Evolutionary conservation across 2,888 invertebrate species (phyloP).

Genomic region (Troides oblongomaculatus): DNA sequence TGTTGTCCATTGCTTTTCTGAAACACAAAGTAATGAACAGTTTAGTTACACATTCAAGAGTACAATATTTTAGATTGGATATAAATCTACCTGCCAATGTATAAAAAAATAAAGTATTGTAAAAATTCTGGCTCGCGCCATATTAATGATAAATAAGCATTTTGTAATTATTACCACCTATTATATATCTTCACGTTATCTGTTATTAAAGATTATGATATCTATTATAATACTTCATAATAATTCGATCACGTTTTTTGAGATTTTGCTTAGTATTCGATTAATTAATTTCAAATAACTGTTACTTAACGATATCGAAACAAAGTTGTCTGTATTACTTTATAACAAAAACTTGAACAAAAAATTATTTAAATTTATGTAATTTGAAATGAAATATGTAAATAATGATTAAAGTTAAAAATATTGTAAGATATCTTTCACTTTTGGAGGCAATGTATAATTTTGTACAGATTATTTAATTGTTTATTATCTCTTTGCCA

Average conservation of each 20-base stretch:
- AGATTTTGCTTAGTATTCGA: conserved; percentile 2
- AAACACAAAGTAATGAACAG: conserved; percentile 37
- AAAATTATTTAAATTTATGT: background rate
- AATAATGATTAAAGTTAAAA: no score
- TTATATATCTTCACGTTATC: conserved; percentile 44
- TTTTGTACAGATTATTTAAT: no score
- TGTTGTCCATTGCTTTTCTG: conserved; percentile 46
- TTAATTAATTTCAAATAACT: conserved; percentile 3
- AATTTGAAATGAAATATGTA: no score
- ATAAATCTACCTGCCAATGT: conserved; percentile 37
- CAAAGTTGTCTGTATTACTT: background rate
- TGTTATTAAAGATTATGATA: conserved; percentile 38
- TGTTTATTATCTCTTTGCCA: no score
- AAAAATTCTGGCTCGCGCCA: conserved; percentile 50
- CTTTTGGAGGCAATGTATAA: no score
- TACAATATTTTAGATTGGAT: background rate
- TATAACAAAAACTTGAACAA: background rate
- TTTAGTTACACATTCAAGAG: conserved; percentile 32
- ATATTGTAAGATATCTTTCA: no score
- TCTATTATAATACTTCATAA: conserved; percentile 42
- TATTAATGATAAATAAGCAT: conserved; percentile 51
- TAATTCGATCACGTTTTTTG: conserved; percentile 29
- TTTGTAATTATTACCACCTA: conserved; percentile 50
- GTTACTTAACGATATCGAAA: background rate
- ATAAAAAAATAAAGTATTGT: conserved; percentile 43